Evolutionary conservation across 2,113 vertebrate genomes (phyloP).

Genomic region (Atrichornis clamosus): DNA sequence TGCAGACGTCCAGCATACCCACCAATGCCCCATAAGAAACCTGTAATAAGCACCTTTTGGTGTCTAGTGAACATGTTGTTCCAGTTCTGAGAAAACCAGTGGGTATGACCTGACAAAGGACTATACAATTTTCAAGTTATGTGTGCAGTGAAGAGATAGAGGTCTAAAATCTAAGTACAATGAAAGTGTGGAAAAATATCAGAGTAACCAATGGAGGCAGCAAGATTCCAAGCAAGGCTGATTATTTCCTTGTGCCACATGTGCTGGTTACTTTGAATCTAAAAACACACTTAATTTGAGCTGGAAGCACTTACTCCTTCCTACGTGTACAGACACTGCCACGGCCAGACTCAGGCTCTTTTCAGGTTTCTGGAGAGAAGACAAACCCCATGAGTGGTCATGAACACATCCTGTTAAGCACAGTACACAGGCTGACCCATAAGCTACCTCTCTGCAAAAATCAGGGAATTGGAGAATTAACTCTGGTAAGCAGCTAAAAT

Average conservation of each 20-base stretch:
- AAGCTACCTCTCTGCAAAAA: neutral
- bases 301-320: neutral
- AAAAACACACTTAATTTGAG: neutral
- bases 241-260: neutral
- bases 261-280: neutral
- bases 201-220: neutral
- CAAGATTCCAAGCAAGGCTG: neutral
- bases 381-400: neutral
- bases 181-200: neutral
- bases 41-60: neutral
- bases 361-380: neutral
- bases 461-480: fast-evolving
- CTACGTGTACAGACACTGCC: neutral
- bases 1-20: neutral
- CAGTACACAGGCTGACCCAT: neutral
- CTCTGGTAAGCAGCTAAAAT: neutral
- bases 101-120: neutral
- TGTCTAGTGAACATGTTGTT: neutral
- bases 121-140: neutral
- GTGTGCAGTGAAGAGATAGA: neutral
- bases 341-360: neutral
- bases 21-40: neutral
- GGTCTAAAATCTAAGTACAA: neutral
- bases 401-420: neutral
- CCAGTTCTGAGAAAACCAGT: neutral